Evolutionary conservation across 2,888 invertebrate genomes (phyloP).

Genomic region (Tridacna gigas): DNA sequence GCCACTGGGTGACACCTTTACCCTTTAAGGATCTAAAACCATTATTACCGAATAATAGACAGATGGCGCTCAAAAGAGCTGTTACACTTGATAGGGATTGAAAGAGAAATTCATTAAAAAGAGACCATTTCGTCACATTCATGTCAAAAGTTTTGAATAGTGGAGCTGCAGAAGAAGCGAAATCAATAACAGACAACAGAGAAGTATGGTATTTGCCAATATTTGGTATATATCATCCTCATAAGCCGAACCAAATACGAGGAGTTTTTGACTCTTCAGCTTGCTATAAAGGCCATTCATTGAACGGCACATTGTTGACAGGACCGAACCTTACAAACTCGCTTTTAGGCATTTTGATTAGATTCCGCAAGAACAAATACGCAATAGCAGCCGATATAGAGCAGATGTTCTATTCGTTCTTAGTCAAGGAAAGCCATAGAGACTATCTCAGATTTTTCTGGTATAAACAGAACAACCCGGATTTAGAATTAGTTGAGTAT

Average conservation of each 20-base stretch:
- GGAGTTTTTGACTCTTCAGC: slow-evolving; percentile 65
- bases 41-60: slow-evolving; percentile 50
- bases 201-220: slow-evolving; percentile 63
- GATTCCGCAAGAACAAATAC: slow-evolving; percentile 43
- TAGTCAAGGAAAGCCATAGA: slow-evolving; percentile 48
- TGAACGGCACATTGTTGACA: slow-evolving; percentile 54
- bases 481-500: slow-evolving; percentile 48
- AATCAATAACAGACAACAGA: slow-evolving; percentile 9
- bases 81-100: slow-evolving; percentile 36
- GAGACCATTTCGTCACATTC: slow-evolving; percentile 54
- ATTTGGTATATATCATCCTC: slow-evolving; percentile 59
- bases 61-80: slow-evolving; percentile 41
- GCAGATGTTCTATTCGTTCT: slow-evolving; percentile 64
- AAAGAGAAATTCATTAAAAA: slow-evolving; percentile 41
- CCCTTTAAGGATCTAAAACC: slow-evolving; percentile 41
- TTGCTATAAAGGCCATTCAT: slow-evolving; percentile 46
- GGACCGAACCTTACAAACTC: slow-evolving; percentile 62
- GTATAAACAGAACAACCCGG: slow-evolving; percentile 54
- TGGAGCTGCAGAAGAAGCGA: slow-evolving; percentile 57
- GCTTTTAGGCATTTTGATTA: slow-evolving; percentile 48
- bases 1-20: slow-evolving; percentile 55
- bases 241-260: slow-evolving; percentile 56
- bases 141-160: slow-evolving; percentile 58
- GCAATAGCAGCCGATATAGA: slow-evolving; percentile 58
- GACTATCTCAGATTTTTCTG: slow-evolving; percentile 63